phyloP scores from a whole-genome alignment of 2,113 vertebrate species.

The Taurulus bubalis region DNA sequence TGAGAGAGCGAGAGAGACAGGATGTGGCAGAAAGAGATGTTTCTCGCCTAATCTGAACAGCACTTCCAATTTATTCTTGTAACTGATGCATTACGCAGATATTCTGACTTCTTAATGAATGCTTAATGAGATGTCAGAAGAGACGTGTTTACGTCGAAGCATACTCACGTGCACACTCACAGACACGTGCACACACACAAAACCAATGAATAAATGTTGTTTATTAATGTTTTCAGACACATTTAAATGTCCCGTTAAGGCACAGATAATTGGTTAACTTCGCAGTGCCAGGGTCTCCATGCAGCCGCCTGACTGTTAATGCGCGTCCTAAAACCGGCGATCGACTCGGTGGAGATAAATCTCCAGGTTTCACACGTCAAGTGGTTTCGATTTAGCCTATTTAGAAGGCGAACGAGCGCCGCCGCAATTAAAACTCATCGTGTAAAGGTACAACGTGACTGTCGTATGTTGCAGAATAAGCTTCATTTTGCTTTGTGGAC shows the following conservation, averaged over 20 bases:
- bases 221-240: conserved; percentile 40
- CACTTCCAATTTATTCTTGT: conserved; percentile 61
- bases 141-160: conserved; percentile 53
- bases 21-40: conserved; percentile 34
- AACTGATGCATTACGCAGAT: conserved; percentile 65
- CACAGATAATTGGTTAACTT: conserved; percentile 54
- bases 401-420: neutral
- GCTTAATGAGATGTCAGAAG: conserved; percentile 70
- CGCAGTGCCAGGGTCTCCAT: neutral
- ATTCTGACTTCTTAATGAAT: conserved; percentile 59
- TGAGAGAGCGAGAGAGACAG: neutral
- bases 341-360: neutral
- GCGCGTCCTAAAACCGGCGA: neutral
- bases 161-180: neutral
- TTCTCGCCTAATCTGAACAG: conserved; percentile 61
- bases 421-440: neutral
- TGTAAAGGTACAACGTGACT: neutral
- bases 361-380: conserved; percentile 6
- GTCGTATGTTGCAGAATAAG: neutral
- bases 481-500: neutral
- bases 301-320: neutral
- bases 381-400: neutral
- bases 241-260: conserved; percentile 42
- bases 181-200: neutral
- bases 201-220: no score